Evolutionary conservation across 1,140 invertebrate genomes (phyloP).

Genomic region (Drosophila willistoni): DNA sequence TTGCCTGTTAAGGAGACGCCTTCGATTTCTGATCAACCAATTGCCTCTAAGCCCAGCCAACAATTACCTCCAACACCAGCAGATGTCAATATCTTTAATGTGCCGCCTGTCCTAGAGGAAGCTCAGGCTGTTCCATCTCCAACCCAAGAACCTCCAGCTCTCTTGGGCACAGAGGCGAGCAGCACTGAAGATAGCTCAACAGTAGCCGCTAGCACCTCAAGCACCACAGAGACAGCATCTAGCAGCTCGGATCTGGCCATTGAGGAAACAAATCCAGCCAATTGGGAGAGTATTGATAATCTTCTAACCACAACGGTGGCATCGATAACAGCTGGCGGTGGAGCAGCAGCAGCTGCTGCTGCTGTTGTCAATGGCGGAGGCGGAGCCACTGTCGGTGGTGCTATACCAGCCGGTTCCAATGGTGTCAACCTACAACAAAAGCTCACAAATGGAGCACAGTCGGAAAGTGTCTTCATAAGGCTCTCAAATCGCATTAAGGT

Average conservation of each 20-base stretch:
- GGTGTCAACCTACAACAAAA: constrained; percentile 67
- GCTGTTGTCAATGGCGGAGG: constrained; percentile 63
- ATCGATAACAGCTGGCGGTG: constrained; percentile 60
- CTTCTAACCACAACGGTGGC: constrained; percentile 78
- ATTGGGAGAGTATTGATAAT: constrained; percentile 82
- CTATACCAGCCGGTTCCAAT: constrained; percentile 10
- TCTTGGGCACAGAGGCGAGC: constrained; percentile 17
- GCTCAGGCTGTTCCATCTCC: constrained; percentile 19
- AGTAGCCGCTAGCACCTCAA: constrained; percentile 10
- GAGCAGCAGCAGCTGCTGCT: constrained; percentile 69
- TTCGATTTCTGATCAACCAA: not conserved
- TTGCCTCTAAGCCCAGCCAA: constrained; percentile 15
- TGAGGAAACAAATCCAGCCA: constrained; percentile 57
- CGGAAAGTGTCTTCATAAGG: constrained; percentile 97
- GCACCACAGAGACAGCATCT: constrained; percentile 22
- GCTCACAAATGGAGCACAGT: constrained; percentile 85
- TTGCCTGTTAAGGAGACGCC: constrained; percentile 26
- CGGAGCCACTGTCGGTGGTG: constrained; percentile 35
- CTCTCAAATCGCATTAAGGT: constrained; percentile 98
- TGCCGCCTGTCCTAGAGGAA: constrained; percentile 56
- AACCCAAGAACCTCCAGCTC: constrained; percentile 12
- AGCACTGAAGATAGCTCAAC: constrained; percentile 36
- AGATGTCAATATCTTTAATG: constrained; percentile 79
- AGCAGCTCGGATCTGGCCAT: constrained; percentile 43
- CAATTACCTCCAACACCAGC: constrained; percentile 22